Evolutionary conservation across 2,888 invertebrate genomes (phyloP), one percentile per base, ranked within the genome.

Genomic region (Xanthia togata): DNA sequence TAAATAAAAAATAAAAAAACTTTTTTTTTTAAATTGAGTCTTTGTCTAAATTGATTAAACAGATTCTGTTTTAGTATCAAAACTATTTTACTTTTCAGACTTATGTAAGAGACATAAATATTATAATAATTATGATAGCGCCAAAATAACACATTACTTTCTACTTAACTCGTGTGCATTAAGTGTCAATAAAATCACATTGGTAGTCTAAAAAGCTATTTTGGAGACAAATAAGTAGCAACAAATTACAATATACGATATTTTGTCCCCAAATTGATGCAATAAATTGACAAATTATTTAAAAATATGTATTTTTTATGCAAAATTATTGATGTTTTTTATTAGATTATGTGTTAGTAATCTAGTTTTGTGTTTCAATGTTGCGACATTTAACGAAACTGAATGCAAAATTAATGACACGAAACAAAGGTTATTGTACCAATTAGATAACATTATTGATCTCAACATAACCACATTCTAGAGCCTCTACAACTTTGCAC

Each of bases 251-350:
- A 38, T 69, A 74, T 79, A 38, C 12, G 12, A 71, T 14, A 55
- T 65, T 60, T 63, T 64, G 57, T 68, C 63, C 71, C 62, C 26
- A 59, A 57, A 64, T 71, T 65, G 50, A 72, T 47, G 70, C 79
- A 79, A 70, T 71, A 79, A 76, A 80, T 76, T 65, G 71, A 63
- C 64, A 78, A 81, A 74, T 74, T 71, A 72, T 78, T 59, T 41
- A 62, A 70, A 76, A 73, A 74, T 38, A 79, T 72, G 55, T 74
- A 17, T 65, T 12, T 62, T 74, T 85, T 82, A 84, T 76, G 71
- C 50, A 64, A 79, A 76, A 47, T 57, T 71, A 70, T 74, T 59
- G 26, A 62, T 65, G 64, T 69, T 70, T 77, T 55, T 8, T 70
- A 70, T 67, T 59, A 4, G 8, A 73, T 74, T 59, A 75, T 59